A percentile compares a stretch with the other conserved stretches of the same genome.
Conservation (phyloP, 2,888 invertebrate species). For the Ornithoptera priamus region DNA sequence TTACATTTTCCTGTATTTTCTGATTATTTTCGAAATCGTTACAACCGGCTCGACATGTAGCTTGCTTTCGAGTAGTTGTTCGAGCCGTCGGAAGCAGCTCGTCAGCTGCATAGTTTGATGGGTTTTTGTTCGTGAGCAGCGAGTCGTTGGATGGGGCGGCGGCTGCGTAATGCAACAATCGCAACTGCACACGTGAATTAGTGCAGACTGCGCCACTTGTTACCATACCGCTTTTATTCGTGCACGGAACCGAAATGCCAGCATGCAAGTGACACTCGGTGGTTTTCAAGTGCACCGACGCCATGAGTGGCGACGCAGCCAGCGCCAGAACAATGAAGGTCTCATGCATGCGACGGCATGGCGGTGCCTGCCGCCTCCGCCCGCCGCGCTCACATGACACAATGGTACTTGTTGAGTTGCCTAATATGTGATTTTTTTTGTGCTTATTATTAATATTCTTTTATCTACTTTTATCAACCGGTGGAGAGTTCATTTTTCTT, state of each 20-base stretch:
- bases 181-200: constrained; percentile 20
- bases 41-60: background rate
- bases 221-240: constrained; percentile 12
- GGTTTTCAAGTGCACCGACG: background rate
- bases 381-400: too few species aligned
- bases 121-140: constrained; percentile 5
- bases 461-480: too few species aligned
- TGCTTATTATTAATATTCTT: too few species aligned
- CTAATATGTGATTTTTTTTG: too few species aligned
- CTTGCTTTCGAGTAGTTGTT: background rate
- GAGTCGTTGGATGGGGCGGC: background rate
- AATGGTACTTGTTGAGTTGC: too few species aligned
- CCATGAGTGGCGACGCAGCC: too few species aligned
- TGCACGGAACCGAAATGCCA: background rate
- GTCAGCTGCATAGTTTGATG: constrained; percentile 12
- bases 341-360: too few species aligned
- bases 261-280: background rate
- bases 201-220: constrained; percentile 22
- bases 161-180: background rate
- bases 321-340: too few species aligned
- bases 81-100: background rate
- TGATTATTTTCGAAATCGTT: too few species aligned
- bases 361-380: too few species aligned
- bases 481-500: too few species aligned
- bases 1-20: too few species aligned